phyloP scores from a whole-genome alignment of 1,140 invertebrate species.

The Bombus difficillimus region DNA sequence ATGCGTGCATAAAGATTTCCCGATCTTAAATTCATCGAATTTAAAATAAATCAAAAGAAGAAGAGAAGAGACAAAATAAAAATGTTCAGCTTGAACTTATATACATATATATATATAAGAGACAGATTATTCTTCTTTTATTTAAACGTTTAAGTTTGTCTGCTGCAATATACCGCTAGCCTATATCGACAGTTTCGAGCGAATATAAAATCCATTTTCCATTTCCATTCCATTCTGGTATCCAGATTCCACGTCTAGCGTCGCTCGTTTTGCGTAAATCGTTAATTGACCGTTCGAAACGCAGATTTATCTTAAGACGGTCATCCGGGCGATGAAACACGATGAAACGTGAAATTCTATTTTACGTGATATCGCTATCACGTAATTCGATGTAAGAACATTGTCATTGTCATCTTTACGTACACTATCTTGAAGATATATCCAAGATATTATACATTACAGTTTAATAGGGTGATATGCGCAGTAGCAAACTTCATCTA shows the following conservation, averaged over 20 bases:
- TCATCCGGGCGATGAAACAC: not conserved
- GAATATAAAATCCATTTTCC: not conserved
- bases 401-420: slow-evolving; percentile 26
- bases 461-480: slow-evolving; percentile 48
- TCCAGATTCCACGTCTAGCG: too few relatives aligned
- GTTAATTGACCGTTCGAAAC: not conserved
- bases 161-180: not conserved
- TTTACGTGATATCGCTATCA: not conserved
- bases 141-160: not conserved
- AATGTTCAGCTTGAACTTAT: too few relatives aligned
- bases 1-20: too few relatives aligned
- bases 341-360: not conserved
- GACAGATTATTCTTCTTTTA: not conserved
- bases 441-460: not conserved
- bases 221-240: too few relatives aligned
- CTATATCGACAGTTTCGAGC: not conserved
- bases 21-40: not conserved
- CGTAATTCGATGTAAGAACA: slow-evolving; percentile 25
- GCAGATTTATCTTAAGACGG: not conserved
- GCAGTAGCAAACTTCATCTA: slow-evolving; percentile 51
- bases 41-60: not conserved
- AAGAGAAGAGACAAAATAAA: not conserved
- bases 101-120: too few relatives aligned
- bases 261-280: too few relatives aligned
- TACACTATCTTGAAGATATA: not conserved